Base-by-base conservation (phyloP, 1,140 invertebrate species). In the Probaryconus sp. region DNA sequence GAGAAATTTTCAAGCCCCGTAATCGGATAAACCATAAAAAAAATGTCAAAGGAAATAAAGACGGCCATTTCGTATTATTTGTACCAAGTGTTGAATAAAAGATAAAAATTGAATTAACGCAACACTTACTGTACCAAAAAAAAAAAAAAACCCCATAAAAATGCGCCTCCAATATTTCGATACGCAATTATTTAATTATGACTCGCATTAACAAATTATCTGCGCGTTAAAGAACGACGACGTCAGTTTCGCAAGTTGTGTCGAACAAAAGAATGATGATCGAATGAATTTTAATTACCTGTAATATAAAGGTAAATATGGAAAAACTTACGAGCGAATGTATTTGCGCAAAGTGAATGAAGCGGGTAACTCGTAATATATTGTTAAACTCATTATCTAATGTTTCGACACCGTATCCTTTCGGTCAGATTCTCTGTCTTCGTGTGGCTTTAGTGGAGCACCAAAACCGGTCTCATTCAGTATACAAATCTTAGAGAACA, bases 341-440 rank as follows among this genome's bases (percentile, higher is more conserved):
- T 24, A 40, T 56, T 72, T 30, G 33, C 21, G 43, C 21, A 28
- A 37, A 56, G 48, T 31, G 38, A 73, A 47, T 63, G 38, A 67
- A 30, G 10, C 28, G 48, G 14, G 35, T 55, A 28, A 64, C 37
- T 63, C 6, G 31, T 64, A 58, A 67, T 63, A 75, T 61, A 69
- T 58, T 60, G 58, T 53, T 47, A 50, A 35, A 33, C n/a, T 56
- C 30, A 63, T 76, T 71, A 76, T 68, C 73, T 76, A 76, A 76
- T 76, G 58, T 71, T 68, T 76, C 67, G 30, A 76, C 67, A 76
- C 31, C 48, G 60, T 68, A 68, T 76, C 67, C 73, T 61, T 55
- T 76, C 68, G 53, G 13, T 4, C 37, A n/a, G 55, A 68, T 71
- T 67, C 55, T 76, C 56, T 76, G 68, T 67, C 61, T 55, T 70